Evolutionary conservation across 2,888 invertebrate species (phyloP), one percentile per base, ranked within the genome.

Genomic region (Fragum whitleyi): DNA sequence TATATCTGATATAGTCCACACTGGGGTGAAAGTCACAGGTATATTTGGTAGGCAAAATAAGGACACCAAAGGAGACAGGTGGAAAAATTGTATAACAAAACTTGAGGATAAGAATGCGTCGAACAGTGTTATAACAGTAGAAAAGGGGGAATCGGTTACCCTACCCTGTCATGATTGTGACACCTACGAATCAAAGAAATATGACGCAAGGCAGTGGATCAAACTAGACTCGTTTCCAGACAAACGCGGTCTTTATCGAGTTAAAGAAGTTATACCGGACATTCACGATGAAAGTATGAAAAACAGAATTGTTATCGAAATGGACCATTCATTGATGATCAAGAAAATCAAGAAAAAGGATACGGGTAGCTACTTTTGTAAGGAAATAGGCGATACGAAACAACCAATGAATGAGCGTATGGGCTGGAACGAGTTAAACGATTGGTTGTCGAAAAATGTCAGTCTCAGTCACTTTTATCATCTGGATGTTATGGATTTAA

Each of bases 271-370:
- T 11, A 51, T 80, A 5, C 36, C 84, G 7, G 88, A 85, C 47
- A 81, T 83, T 77, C 85, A 87, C 42, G 87, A 88, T 47, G 84
- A 90, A 21, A 81, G 83, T 28, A 70, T 39, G 14, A 29, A 69
- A 55, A 90, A 90, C 62, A 69, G 87, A n/a, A 51, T 86, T 11
- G 65, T 70, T 11, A 72, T 84, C 7, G 80, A 79, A 6, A 70
- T 85, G 7, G 85, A 86, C 23, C 88, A 90, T 61, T 83, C 86
- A 0, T 74, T 90, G 14, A 29, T 77, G 28, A 86, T 89, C 11
- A 86, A 82, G 68, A 73, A 78, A 55, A 72, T 79, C 0, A 72
- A 59, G 23, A 21, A 14, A 32, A 42, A 74, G 9, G 78, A 85
- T 47, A 47, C 78, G 2, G 83, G 76, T 7, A 80, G 76, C n/a